Percentiles rank a stretch among this genome's conserved stretches.
Conservation (phyloP, 2,113 vertebrate species). For the Amazona guildingii region DNA sequence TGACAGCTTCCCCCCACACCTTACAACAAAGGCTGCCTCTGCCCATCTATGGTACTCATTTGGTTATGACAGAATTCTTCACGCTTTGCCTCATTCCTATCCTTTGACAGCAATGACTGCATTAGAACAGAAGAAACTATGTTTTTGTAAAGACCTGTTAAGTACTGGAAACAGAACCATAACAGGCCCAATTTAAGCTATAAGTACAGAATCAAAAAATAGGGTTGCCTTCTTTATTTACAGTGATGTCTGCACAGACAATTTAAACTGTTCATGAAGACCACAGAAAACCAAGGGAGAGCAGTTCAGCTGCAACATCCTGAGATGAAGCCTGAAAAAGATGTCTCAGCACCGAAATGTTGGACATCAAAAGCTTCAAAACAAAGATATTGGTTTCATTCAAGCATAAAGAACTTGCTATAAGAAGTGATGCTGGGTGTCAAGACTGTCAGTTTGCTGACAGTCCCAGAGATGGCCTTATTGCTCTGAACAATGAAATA, state of each 20-base stretch:
- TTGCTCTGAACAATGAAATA: neutral
- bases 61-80: neutral
- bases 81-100: slow-evolving; percentile 16
- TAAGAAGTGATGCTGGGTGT: neutral
- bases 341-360: neutral
- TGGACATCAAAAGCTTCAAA: neutral
- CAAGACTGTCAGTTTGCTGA: neutral
- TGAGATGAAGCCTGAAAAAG: neutral
- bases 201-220: neutral
- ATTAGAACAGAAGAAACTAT: neutral
- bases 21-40: slow-evolving; percentile 23
- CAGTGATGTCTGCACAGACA: neutral
- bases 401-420: neutral
- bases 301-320: neutral
- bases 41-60: slow-evolving; percentile 31
- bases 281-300: neutral
- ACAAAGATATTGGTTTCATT: neutral
- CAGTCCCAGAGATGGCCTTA: neutral
- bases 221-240: neutral
- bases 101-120: neutral
- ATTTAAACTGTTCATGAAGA: neutral
- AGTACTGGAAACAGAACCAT: neutral
- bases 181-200: neutral
- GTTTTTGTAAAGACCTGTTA: neutral
- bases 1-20: slow-evolving; percentile 21